Evolutionary conservation across 2,888 invertebrate species (phyloP), one percentile per base, ranked within the genome.

Genomic region (Rhaphigaster nebulosa): DNA sequence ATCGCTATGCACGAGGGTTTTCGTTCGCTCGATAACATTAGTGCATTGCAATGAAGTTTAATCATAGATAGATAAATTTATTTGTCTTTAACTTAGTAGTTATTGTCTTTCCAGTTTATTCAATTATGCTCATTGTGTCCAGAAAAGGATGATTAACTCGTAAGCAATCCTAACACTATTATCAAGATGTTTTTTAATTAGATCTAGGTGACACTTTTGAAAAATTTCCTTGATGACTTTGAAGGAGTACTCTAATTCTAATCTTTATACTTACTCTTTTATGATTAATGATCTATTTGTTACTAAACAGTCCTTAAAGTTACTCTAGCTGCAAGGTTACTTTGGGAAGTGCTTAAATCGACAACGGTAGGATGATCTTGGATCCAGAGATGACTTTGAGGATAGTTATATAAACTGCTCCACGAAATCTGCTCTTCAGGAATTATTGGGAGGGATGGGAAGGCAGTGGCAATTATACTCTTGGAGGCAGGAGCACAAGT

Each of bases 401-500:
- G 84, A 50, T 50, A n/a, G 45, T 84, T 84, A 84, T 84, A n/a
- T 84, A 84, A 84, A 84, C 84, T 45, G 45, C 6, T 45, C n/a
- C 10, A 0, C n/a, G 84, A 45, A 26, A 84, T 45, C 84, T 50
- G 45, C n/a, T n/a, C 45, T 26, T 84, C 38, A 13, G 12, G n/a
- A 41, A 45, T 84, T 84, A 84, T 84, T 84, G 84, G 20, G 1
- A n/a, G 84, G 84, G n/a, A 18, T 1, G 84, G 4, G 76, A 76
- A 38, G 76, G 38, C 76, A 2, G 41, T 45, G 84, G 38, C 84
- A 84, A 84, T 84, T 84, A 84, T 84, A 84, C n/a, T n/a, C n/a
- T n/a, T 26, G 84, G 84, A 45, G 23, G 45, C 45, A 84, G 84
- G n/a, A 84, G 84, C 45, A 84, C 84, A 84, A 84, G 84, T 84